phyloP scores from a whole-genome alignment of 2,797 vertebrate genomes.

The Mico argentatus region DNA sequence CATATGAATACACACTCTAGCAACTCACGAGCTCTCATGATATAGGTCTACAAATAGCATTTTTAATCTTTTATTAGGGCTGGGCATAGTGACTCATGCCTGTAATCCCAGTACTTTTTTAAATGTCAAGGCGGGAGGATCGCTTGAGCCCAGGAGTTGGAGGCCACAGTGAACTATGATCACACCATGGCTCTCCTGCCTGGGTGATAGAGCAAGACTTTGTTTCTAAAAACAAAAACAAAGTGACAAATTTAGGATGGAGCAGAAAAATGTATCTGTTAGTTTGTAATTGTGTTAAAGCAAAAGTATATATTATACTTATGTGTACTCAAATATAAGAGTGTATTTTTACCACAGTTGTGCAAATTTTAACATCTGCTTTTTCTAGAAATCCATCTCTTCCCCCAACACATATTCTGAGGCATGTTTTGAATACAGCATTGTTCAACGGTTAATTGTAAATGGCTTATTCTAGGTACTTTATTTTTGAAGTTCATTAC shows the following conservation, averaged over 20 bases:
- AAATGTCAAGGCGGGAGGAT: neutral
- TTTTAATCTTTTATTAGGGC: neutral
- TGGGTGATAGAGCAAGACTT: neutral
- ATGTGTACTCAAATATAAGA: neutral
- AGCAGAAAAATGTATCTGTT: neutral
- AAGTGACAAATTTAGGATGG: neutral
- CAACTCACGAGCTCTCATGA: neutral
- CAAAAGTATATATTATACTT: neutral
- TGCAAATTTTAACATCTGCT: constrained; percentile 1
- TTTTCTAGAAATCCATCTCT: neutral
- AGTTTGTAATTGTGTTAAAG: neutral
- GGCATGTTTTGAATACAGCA: neutral
- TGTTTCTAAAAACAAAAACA: neutral
- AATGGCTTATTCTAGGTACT: neutral
- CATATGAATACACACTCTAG: neutral
- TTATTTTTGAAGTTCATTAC: neutral
- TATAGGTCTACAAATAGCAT: neutral
- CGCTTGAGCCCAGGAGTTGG: neutral
- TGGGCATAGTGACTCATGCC: neutral
- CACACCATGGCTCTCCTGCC: neutral
- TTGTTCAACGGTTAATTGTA: neutral
- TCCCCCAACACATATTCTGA: neutral
- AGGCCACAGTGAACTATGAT: neutral
- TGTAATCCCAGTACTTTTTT: neutral
- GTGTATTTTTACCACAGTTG: neutral